Evolutionary conservation across 2,113 vertebrate species (phyloP).

Genomic region (Mus musculus): DNA sequence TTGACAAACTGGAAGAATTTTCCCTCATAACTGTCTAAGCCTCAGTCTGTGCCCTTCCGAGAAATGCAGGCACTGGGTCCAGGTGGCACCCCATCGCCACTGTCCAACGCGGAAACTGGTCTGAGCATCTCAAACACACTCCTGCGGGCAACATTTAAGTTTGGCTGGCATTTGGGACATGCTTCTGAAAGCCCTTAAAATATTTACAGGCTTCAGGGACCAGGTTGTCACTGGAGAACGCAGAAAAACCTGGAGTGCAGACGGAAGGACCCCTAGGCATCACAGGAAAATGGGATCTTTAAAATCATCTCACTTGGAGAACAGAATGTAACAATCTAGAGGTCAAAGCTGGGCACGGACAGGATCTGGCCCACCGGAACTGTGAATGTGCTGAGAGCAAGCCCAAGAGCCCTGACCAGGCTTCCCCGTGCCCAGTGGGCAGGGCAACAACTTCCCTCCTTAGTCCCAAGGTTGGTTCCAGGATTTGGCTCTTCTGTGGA

Average conservation of each 20-base stretch:
- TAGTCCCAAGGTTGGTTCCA: background rate
- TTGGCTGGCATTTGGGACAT: background rate
- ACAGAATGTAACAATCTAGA: background rate
- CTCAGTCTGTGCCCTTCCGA: background rate
- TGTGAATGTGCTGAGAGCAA: background rate
- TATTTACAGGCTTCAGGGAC: background rate
- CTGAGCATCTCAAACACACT: background rate
- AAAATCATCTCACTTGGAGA: background rate
- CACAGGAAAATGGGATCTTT: background rate
- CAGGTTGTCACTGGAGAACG: background rate
- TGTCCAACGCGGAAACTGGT: background rate
- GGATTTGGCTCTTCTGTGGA: background rate
- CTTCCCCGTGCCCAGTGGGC: background rate
- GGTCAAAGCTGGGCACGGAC: background rate
- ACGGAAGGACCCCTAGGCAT: background rate
- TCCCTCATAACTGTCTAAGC: background rate
- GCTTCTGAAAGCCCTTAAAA: conserved; percentile 7
- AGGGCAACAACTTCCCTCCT: background rate
- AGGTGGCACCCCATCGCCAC: background rate
- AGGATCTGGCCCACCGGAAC: background rate
- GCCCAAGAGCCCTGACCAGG: background rate
- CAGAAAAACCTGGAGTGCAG: background rate
- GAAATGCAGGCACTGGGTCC: background rate
- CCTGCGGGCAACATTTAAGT: background rate
- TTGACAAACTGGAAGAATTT: conserved; percentile 9